Base-by-base conservation (phyloP, 2,888 invertebrate genomes). In the Sphecodes monilicornis region DNA sequence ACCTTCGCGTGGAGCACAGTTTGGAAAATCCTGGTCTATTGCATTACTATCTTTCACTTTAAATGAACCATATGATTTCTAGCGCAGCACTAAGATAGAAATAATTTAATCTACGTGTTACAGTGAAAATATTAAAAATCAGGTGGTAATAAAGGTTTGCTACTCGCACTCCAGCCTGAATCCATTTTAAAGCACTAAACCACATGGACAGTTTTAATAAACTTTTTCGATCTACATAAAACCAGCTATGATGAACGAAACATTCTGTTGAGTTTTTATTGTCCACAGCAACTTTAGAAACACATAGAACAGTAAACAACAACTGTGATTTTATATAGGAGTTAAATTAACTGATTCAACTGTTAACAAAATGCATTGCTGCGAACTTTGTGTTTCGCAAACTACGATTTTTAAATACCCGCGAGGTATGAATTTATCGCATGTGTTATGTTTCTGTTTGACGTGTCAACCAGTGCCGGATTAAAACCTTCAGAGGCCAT, bases 181-280 rank as follows among this genome's bases (percentile, higher is more conserved):
- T 26, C 16, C 16, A 16, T 26, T 60, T 60, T 13, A 29, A 16
- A 29, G 57, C 26, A 16, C 57, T 29, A 13, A 6, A 60, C 13
- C 13, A 60, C 57, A 29, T 60, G 57, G 26, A 60, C 57, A 6
- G 57, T 60, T 60, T 60, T 60, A 60, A 60, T 26, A 60, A 60
- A 26, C 57, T 60, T 60, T 60, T 60, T 29, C 57, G 57, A 60
- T 16, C 26, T 16, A 16, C 26, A 29, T 29, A 16, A 57, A 57
- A 57, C 57, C 57, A 60, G 29, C 57, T 4, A 1, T 1, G 57
- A 57, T 26, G 57, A 26, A 57, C 26, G 57, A 4, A 5, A 5
- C 26, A 4, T 0, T 57, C 26, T 29, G 4, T 60, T 60, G 26
- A 29, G 26, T 29, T 60, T 13, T 26, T 16, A 26, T 16, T 29